These are phyloP conservation scores for Dascyllus trimaculatus DNA, from an alignment of 2,113 vertebrate genomes.

Conservation along the genomic window DNA sequence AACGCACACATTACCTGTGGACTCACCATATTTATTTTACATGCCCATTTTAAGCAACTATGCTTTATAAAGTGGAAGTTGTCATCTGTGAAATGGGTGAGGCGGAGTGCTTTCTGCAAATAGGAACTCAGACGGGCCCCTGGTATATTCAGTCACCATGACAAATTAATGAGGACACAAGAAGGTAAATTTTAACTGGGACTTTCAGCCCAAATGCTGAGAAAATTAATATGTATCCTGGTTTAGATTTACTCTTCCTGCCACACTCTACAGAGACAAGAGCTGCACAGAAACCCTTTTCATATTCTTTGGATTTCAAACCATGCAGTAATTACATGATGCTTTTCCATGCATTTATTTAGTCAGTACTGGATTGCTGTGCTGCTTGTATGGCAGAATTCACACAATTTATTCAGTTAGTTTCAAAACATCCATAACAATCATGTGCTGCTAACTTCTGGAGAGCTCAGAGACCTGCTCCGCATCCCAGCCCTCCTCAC, in stretches of 20 bases:
- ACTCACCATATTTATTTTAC: constrained; percentile 56
- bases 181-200: constrained; percentile 16
- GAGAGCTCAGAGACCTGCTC: constrained; percentile 21
- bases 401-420: not conserved
- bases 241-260: not conserved
- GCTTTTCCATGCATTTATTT: not conserved
- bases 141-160: constrained; percentile 52
- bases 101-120: constrained; percentile 57
- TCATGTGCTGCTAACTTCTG: constrained; percentile 36
- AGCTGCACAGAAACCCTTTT: constrained; percentile 5
- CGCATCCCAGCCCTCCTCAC: constrained; percentile 2
- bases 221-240: constrained; percentile 19
- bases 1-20: constrained; percentile 52
- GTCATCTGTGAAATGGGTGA: constrained; percentile 59
- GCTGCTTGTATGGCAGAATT: not conserved
- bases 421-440: constrained; percentile 41
- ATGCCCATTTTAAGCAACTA: constrained; percentile 53
- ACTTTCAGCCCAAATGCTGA: constrained; percentile 11
- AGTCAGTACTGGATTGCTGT: not conserved
- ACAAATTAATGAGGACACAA: constrained; percentile 64
- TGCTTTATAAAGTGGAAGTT: constrained; percentile 50
- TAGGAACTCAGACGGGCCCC: constrained; percentile 23
- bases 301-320: constrained; percentile 4
- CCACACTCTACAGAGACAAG: constrained; percentile 14
- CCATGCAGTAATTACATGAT: not conserved